A percentile compares a stretch with the other conserved stretches of the same genome.
phyloP scores from a whole-genome alignment of 2,888 invertebrate species.

The Anarsia innoxiella region DNA sequence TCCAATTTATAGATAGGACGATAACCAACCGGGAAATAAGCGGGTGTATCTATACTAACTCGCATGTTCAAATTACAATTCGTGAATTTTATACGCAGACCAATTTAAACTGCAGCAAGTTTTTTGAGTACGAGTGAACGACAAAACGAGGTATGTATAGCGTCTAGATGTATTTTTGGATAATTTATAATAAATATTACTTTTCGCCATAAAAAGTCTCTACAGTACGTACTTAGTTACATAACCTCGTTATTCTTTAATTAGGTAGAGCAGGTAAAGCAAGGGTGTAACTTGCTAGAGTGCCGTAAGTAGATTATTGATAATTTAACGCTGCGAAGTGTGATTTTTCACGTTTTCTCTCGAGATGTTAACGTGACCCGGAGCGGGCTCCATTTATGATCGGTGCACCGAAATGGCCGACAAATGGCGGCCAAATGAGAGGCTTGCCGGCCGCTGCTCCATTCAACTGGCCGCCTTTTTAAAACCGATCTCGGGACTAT shows the following conservation, averaged over 20 bases:
- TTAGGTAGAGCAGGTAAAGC: too few species aligned
- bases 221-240: too few species aligned
- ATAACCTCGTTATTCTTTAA: too few species aligned
- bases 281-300: constrained; percentile 9
- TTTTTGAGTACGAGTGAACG: too few species aligned
- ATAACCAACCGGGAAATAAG: constrained; percentile 8
- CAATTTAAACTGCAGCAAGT: too few species aligned
- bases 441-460: constrained; percentile 61
- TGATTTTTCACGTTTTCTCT: constrained; percentile 72
- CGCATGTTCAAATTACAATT: not conserved
- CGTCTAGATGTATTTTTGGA: too few species aligned
- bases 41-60: too few species aligned
- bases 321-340: constrained; percentile 63
- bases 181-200: too few species aligned
- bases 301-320: constrained; percentile 15
- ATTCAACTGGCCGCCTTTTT: constrained; percentile 49
- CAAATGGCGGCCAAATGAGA: constrained; percentile 75
- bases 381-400: constrained; percentile 72
- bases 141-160: too few species aligned
- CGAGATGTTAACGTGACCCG: constrained; percentile 69
- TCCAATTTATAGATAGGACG: constrained; percentile 10
- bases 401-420: constrained; percentile 73
- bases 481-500: constrained; percentile 24
- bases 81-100: too few species aligned
- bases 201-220: too few species aligned